Percentiles rank a stretch among this genome's conserved stretches.
phyloP scores from a whole-genome alignment of 64 coral and sea anemone genomes.

The Cladopsammia gracilis region DNA sequence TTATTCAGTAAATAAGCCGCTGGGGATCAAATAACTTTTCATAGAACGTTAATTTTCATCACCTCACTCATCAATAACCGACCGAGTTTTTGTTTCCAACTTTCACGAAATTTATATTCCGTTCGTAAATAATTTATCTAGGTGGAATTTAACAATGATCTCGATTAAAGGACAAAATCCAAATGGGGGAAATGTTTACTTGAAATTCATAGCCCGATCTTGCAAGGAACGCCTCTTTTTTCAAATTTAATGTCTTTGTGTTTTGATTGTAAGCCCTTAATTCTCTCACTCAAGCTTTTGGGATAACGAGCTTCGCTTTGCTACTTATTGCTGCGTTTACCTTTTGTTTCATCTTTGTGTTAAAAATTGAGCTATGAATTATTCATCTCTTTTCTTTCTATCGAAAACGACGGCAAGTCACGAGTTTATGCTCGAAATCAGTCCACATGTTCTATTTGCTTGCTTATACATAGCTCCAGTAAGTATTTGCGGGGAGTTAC shows the following conservation, averaged over 20 bases:
- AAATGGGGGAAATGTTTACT: slow-evolving; percentile 23
- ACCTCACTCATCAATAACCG: background rate
- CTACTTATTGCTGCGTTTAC: background rate
- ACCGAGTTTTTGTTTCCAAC: background rate
- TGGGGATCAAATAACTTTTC: background rate
- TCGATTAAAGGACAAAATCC: slow-evolving; percentile 2
- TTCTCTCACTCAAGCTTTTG: background rate
- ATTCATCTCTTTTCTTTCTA: slow-evolving; percentile 15
- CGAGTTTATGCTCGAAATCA: background rate
- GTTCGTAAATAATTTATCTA: slow-evolving; percentile 5
- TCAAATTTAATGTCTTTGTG: background rate
- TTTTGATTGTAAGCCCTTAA: too few species aligned
- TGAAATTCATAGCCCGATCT: background rate
- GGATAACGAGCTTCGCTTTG: background rate
- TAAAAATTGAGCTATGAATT: slow-evolving; percentile 6
- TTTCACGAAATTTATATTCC: background rate
- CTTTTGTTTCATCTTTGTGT: slow-evolving; percentile 16
- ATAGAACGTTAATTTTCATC: background rate
- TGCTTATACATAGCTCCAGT: background rate
- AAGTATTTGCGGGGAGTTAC: background rate
- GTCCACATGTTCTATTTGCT: background rate
- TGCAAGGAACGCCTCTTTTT: background rate
- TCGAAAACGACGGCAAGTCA: background rate
- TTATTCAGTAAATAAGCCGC: background rate
- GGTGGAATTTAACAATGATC: slow-evolving; percentile 26